phyloP scores from a whole-genome alignment of 2,888 invertebrate genomes.

The Andrena bucephala region DNA sequence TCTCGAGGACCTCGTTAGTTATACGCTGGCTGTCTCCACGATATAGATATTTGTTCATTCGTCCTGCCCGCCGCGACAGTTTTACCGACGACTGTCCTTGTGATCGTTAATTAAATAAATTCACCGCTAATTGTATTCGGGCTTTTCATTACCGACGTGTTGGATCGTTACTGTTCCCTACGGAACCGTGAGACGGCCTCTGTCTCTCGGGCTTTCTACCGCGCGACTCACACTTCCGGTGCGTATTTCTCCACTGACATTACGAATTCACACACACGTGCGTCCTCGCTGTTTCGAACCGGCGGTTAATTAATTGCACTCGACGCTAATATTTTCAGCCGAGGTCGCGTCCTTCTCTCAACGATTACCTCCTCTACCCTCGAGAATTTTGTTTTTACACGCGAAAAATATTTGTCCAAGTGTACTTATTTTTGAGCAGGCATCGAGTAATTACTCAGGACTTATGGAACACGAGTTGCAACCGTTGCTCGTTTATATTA shows the following conservation, averaged over 20 bases:
- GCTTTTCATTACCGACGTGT: slow-evolving; percentile 59
- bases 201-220: slow-evolving; percentile 37
- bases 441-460: neutral
- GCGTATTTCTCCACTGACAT: slow-evolving; percentile 9
- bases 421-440: neutral
- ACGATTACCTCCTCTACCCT: neutral
- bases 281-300: neutral
- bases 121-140: slow-evolving; percentile 73
- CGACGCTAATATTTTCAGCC: slow-evolving; percentile 39
- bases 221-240: slow-evolving; percentile 34
- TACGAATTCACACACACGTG: slow-evolving; percentile 43
- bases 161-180: slow-evolving; percentile 48
- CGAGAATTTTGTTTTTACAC: no score
- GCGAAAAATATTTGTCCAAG: no score
- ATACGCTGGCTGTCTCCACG: slow-evolving; percentile 70
- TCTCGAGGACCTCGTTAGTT: slow-evolving; percentile 83
- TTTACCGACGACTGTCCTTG: slow-evolving; percentile 38
- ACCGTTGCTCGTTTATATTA: neutral
- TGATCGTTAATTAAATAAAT: slow-evolving; percentile 77
- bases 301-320: slow-evolving; percentile 49
- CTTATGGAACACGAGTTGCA: neutral
- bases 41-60: slow-evolving; percentile 54
- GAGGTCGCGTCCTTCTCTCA: neutral
- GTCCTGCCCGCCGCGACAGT: slow-evolving; percentile 45
- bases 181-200: slow-evolving; percentile 25